phyloP scores from a whole-genome alignment of 92 coral and sea anemone genomes.

The Ricordea florida region DNA sequence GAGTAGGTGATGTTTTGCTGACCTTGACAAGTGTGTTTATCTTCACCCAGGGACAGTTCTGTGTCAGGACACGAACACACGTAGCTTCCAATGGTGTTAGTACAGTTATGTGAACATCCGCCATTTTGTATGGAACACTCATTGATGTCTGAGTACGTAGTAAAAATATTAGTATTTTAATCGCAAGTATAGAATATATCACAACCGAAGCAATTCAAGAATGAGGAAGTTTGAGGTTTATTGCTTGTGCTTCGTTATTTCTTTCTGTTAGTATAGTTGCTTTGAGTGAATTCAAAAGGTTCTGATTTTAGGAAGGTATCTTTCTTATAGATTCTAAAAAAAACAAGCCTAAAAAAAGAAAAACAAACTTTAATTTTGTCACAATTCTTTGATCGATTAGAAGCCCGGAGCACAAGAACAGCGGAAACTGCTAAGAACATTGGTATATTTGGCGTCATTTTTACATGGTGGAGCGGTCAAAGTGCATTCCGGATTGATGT shows the following conservation, averaged over 20 bases:
- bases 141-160: too few species aligned
- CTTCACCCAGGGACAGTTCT: neutral
- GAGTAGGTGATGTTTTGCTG: too few species aligned
- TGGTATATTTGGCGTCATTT: slow-evolving; percentile 11
- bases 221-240: too few species aligned
- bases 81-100: neutral
- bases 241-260: too few species aligned
- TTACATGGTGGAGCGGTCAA: slow-evolving; percentile 7
- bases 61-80: neutral
- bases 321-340: too few species aligned
- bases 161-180: neutral
- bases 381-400: slow-evolving; percentile 5
- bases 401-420: slow-evolving; percentile 22
- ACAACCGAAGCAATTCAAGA: too few species aligned
- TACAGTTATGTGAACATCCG: slow-evolving; percentile 10
- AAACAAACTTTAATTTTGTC: neutral
- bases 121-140: neutral
- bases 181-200: neutral
- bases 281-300: too few species aligned
- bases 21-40: slow-evolving; percentile 10
- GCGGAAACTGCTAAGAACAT: slow-evolving; percentile 5
- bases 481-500: neutral
- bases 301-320: too few species aligned
- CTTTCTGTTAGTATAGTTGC: too few species aligned
- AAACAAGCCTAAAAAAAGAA: too few species aligned